These are phyloP conservation scores for Tanytarsus gracilentus DNA, from an alignment of 2,888 invertebrate species.

Conservation along the genomic window DNA sequence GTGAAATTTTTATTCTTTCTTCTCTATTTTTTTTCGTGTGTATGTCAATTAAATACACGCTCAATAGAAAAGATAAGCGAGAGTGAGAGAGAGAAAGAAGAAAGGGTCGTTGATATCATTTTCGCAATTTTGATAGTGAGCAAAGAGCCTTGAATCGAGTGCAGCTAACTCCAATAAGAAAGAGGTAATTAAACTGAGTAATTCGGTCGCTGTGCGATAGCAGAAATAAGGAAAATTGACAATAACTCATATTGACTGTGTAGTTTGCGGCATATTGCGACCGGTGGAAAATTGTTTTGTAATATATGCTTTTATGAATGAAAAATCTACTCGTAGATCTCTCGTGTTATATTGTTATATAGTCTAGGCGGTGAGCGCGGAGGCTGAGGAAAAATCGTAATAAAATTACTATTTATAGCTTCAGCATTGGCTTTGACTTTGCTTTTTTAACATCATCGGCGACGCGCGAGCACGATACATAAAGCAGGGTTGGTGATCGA, in stretches of 20 bases:
- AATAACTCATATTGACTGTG: too few species aligned
- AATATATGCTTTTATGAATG: constrained; percentile 10
- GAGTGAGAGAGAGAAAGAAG: neutral
- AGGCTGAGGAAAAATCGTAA: constrained; percentile 1
- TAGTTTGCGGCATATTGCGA: too few species aligned
- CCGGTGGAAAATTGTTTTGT: neutral
- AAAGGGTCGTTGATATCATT: neutral
- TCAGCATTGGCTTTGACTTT: constrained; percentile 17
- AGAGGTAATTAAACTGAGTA: neutral
- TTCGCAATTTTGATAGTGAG: constrained; percentile 1
- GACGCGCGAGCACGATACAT: neutral
- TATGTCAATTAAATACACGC: too few species aligned
- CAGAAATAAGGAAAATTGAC: neutral
- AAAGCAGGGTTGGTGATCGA: too few species aligned
- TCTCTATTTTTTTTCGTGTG: too few species aligned
- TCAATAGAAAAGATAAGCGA: neutral
- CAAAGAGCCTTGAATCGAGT: neutral
- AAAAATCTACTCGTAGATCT: neutral
- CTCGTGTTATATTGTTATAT: neutral
- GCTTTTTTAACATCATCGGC: constrained; percentile 1
- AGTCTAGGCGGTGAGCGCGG: neutral
- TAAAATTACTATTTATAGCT: constrained; percentile 25
- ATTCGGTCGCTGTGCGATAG: neutral
- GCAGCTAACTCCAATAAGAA: too few species aligned
- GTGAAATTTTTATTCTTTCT: too few species aligned